Evolutionary conservation across 2,888 invertebrate genomes (phyloP).

Genomic region (Phyllotreta cruciferae): DNA sequence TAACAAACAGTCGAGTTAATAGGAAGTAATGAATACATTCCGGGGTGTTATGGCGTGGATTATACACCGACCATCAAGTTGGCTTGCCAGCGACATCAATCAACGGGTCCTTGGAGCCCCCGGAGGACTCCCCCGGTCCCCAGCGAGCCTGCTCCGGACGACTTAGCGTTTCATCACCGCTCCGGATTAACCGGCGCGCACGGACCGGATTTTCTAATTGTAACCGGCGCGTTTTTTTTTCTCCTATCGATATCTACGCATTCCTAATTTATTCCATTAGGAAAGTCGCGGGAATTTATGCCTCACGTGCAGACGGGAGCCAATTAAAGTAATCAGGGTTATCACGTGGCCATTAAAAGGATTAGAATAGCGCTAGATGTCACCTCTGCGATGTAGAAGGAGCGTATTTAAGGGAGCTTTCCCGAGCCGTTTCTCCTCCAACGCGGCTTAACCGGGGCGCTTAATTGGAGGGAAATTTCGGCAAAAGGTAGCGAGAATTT

Average conservation of each 20-base stretch:
- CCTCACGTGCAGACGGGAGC: conserved; percentile 69
- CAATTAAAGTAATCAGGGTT: conserved; percentile 76
- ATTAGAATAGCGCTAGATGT: conserved; percentile 63
- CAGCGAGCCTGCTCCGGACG: conserved; percentile 31
- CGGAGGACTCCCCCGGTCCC: conserved; percentile 31
- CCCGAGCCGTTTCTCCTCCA: conserved; percentile 52
- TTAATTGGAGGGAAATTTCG: conserved; percentile 31
- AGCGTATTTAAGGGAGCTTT: conserved; percentile 54
- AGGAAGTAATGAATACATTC: conserved; percentile 62
- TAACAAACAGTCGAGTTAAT: conserved; percentile 59
- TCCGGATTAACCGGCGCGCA: neutral
- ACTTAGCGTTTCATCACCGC: conserved; percentile 35
- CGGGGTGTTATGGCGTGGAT: conserved; percentile 61
- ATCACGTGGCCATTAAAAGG: conserved; percentile 74
- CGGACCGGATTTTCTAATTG: conserved; percentile 1
- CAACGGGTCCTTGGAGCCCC: conserved; percentile 50
- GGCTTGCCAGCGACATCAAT: conserved; percentile 60
- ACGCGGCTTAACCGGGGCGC: conserved; percentile 51
- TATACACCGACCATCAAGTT: conserved; percentile 61
- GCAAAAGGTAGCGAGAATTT: conserved; percentile 21
- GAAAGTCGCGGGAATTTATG: conserved; percentile 42
- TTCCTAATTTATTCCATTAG: conserved; percentile 2
- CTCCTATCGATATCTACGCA: neutral
- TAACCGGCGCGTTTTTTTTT: neutral
- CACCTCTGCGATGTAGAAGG: conserved; percentile 56